Base-by-base conservation (phyloP, 2,797 vertebrate genomes). In the Psittacula echo region DNA sequence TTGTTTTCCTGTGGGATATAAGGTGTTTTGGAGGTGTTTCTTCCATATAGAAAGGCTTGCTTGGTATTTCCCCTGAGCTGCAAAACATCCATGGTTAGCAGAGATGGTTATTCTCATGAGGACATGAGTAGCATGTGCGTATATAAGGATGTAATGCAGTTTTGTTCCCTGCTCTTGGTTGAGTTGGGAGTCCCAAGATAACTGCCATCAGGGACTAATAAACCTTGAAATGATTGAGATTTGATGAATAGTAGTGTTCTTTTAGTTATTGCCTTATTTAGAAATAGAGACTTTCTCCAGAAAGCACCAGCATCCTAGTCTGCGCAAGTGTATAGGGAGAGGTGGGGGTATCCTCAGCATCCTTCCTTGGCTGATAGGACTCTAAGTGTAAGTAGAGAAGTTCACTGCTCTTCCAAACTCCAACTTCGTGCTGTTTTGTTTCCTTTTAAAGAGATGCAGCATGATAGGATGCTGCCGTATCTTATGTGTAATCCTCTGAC, bases 21-120 rank as follows among this genome's bases (percentile, higher is more conserved):
- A 90, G 39, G 91, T 87, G 48, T 85, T 70, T 85, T 61, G 32
- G 81, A 85, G 68, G 53, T 68, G 45, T 56, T 93, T 92, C 22
- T 15, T 89, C 88, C 61, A 78, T 74, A 54, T 3, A 58, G 76
- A 84, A 95, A 84, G 50, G 70, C 42, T 96, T 94, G 81, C 39
- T 66, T 94, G 87, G 90, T 80, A 89, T 95, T 92, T 95, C 87
- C 90, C 53, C 29, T 7, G 3, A 78, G 68, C 47, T 93, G n/a
- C 64, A 62, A 72, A 85, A 37, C 41, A 44, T 29, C 32, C 22
- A 0, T 32, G 54, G 34, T 51, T 76, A 42, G 68, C 71, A 66
- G 70, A 81, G 62, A 8, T 7, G 76, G 58, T 60, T 66, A 4
- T 15, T 93, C 47, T 82, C 48, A 3, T 34, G 81, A 62, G 61